Percentiles rank a stretch among this genome's conserved stretches.
phyloP scores from a whole-genome alignment of 2,797 vertebrate genomes.

The Vipera latastei region DNA sequence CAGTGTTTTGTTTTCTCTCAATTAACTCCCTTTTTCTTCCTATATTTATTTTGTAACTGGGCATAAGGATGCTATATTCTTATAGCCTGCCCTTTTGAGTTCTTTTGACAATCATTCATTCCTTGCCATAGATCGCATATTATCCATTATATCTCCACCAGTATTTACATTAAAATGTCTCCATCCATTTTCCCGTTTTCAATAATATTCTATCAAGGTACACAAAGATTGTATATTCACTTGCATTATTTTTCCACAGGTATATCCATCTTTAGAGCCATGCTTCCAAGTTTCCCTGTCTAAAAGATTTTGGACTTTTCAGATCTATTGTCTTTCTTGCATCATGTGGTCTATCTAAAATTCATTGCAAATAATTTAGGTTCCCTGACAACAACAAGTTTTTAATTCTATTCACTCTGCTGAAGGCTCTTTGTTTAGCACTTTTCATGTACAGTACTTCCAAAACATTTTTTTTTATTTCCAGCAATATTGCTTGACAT shows the following conservation, averaged over 20 bases:
- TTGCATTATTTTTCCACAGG: neutral
- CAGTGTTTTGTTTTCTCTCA: neutral
- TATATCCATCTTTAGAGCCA: neutral
- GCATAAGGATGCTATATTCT: neutral
- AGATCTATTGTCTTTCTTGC: neutral
- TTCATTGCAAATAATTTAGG: neutral
- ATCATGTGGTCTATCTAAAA: neutral
- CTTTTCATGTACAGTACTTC: neutral
- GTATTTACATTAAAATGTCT: neutral
- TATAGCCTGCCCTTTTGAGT: neutral
- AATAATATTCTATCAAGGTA: neutral
- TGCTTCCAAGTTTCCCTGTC: neutral
- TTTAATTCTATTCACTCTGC: neutral
- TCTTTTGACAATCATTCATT: neutral
- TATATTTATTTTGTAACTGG: neutral
- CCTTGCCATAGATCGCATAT: neutral
- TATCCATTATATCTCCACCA: neutral
- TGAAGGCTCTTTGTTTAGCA: neutral
- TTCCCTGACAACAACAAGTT: neutral
- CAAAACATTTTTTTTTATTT: neutral
- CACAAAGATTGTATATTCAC: neutral
- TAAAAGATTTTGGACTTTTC: neutral
- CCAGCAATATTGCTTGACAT: neutral
- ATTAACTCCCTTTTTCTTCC: neutral
- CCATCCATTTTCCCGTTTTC: neutral